Conservation (phyloP, 2,113 vertebrate species). For the Sinocyclocheilus anshuiensis region DNA sequence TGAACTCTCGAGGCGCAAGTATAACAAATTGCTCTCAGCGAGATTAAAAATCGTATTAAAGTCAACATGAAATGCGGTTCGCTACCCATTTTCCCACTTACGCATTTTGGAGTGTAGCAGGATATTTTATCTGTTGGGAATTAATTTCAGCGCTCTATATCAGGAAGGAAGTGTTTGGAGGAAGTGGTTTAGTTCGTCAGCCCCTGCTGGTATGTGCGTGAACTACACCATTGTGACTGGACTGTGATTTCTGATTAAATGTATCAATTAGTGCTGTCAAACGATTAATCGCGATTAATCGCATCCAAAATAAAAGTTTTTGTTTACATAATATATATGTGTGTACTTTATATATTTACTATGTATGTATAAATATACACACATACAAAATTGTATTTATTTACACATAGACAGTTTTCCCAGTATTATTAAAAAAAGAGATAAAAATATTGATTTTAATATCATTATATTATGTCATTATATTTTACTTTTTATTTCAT, state of each 20-base stretch:
- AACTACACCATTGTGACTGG: not conserved
- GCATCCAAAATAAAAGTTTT: too few relatives aligned
- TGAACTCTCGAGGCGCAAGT: slow-evolving; percentile 20
- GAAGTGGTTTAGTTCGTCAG: not conserved
- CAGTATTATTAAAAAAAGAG: too few relatives aligned
- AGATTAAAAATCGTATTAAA: not conserved
- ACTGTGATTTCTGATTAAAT: not conserved
- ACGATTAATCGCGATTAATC: too few relatives aligned
- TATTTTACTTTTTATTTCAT: too few relatives aligned
- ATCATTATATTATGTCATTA: too few relatives aligned
- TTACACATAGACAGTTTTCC: too few relatives aligned
- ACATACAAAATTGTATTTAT: not conserved
- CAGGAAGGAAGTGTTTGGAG: not conserved
- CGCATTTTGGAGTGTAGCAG: not conserved
- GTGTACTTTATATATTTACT: too few relatives aligned
- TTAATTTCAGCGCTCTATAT: not conserved
- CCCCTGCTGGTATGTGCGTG: not conserved
- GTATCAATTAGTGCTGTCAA: not conserved
- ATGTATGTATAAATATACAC: too few relatives aligned
- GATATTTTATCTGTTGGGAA: not conserved
- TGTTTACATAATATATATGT: too few relatives aligned
- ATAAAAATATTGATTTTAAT: too few relatives aligned
- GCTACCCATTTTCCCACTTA: not conserved
- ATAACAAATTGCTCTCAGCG: not conserved
- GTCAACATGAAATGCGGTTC: not conserved